Base-by-base conservation (phyloP, 2,888 invertebrate species). In the Druceiella hillmani region DNA sequence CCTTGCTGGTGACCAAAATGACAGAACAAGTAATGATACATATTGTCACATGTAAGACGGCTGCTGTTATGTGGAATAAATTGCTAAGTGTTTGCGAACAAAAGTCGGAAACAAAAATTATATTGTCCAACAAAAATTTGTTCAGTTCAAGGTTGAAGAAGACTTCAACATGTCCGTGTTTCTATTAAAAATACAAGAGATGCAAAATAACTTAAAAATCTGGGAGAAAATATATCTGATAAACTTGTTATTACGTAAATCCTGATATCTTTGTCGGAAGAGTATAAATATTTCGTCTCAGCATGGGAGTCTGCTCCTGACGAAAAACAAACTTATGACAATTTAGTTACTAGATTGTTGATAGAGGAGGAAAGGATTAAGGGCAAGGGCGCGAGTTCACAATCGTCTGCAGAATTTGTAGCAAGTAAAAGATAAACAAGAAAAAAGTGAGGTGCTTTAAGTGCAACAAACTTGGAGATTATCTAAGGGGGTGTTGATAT, bases 261-360 rank as follows among this genome's bases (percentile, higher is more conserved):
- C 0, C 36, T 55, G 17, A 54, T 55, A 49, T 50, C 50, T 1
- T 37, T 56, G 10, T 55, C 56, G n/a, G 54, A 54, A 1, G 15
- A 45, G 3, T 56, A 52, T 22, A 55, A 51, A 31, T 55, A 59
- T 47, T 61, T 59, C 39, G 38, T 56, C 1, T 55, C 55, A 1
- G 57, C 53, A 0, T 54, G 53, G 52, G 51, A 43, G 29, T 40
- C 43, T 2, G 37, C 29, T 9, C 30, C 29, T 47, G 13, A 35
- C n/a, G 33, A 36, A n/a, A 37, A 37, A 31, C 40, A 39, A 37
- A 40, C 20, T 3, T 11, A 33, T 9, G 31, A 40, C 17, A 38
- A 42, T 16, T 28, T 42, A 7, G 32, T 32, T 2, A 33, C 38
- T 6, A 35, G 38, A 24, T 29, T 43, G 16, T 14, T 40, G n/a